A percentile compares a stretch with the other conserved stretches of the same genome.
Conservation (phyloP, 2,797 vertebrate species). For the Gambusia yucatana region DNA sequence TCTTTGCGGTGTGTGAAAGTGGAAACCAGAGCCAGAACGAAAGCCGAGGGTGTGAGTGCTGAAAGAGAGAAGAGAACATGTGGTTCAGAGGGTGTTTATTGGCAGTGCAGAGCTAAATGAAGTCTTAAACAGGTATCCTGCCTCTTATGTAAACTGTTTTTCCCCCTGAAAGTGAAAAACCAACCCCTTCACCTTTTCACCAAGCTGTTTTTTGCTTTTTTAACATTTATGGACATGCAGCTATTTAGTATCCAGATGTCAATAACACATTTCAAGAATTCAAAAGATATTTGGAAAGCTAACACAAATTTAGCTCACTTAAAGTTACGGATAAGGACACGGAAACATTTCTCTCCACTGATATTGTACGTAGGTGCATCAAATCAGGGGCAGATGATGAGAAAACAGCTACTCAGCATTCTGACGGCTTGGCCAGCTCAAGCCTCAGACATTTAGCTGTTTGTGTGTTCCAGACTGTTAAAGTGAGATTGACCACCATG, state of each 20-base stretch:
- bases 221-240: neutral
- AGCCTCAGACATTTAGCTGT: neutral
- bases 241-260: neutral
- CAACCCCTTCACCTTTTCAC: neutral
- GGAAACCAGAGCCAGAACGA: constrained; percentile 12
- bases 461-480: neutral
- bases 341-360: neutral
- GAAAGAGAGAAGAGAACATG: constrained; percentile 28
- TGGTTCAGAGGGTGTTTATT: constrained; percentile 53
- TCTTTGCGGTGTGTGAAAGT: constrained; percentile 4
- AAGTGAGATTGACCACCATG: neutral
- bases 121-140: constrained; percentile 52
- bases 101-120: constrained; percentile 46
- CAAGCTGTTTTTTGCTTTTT: neutral
- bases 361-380: neutral
- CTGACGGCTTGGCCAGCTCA: neutral
- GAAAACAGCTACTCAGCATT: neutral
- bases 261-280: neutral
- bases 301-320: neutral
- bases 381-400: neutral
- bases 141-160: constrained; percentile 47
- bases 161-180: neutral
- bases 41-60: neutral
- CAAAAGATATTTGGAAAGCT: neutral
- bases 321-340: neutral